These are phyloP conservation scores for Ceryle rudis DNA, from an alignment of 2,797 vertebrate species.

Conservation along the genomic window DNA sequence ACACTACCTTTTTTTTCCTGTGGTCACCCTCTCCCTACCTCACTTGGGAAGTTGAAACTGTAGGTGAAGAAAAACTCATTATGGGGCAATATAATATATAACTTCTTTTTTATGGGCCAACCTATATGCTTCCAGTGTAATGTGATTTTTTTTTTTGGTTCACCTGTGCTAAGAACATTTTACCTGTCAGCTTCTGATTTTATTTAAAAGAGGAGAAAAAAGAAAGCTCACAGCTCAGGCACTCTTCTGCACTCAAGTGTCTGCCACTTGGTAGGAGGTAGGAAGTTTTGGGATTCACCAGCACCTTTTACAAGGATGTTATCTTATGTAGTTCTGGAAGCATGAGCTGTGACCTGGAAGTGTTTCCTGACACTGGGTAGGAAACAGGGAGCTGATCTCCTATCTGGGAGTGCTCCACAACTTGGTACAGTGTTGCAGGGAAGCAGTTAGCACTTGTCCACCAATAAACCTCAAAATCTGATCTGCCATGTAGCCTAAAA, in stretches of 20 bases:
- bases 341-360: conserved; percentile 35
- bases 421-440: not conserved
- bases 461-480: not conserved
- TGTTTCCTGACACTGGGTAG: not conserved
- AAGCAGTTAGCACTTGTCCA: conserved; percentile 14
- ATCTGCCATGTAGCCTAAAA: conserved; percentile 8
- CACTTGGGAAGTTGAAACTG: conserved; percentile 44
- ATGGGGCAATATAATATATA: not conserved
- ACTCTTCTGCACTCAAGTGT: not conserved
- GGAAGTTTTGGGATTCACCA: conserved; percentile 22
- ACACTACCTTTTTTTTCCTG: not conserved
- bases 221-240: conserved; percentile 27
- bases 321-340: not conserved
- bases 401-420: not conserved
- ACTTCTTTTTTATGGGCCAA: conserved; percentile 30
- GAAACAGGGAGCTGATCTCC: not conserved
- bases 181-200: conserved; percentile 38
- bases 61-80: conserved; percentile 5
- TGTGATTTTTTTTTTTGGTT: not conserved
- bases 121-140: conserved; percentile 13
- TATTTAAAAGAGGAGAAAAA: not conserved
- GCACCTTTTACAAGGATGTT: conserved; percentile 53
- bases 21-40: conserved; percentile 45
- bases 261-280: not conserved
- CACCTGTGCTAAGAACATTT: conserved; percentile 37